Base-by-base conservation (phyloP, 1,140 invertebrate species). In the Pseudobourletiella spinata region DNA sequence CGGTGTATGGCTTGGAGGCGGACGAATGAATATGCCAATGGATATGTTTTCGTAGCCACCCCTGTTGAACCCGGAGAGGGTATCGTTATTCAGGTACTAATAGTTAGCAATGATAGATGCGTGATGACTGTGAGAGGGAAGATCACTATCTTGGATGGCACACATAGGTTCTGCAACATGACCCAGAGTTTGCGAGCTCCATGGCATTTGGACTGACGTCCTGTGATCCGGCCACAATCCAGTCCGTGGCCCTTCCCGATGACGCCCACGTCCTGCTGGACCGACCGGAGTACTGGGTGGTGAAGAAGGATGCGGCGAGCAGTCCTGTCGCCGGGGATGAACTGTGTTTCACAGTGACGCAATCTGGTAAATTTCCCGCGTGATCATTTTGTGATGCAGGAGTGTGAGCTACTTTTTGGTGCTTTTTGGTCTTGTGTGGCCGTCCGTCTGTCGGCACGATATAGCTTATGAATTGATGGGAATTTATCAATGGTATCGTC, bases 271-370 rank as follows among this genome's bases (percentile, higher is more conserved):
- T 88, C 25, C 77, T 98, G 0, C 74, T 98, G 2, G 95, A 98
- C 74, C 79, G 95, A n/a, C 88, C 87, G 0, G 94, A 98, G 72
- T 98, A 98, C 74, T 98, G 94, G 94, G 91, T 97, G 1, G 89
- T 98, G 0, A 87, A 88, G 67, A 89, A 95, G 70, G 91, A 97
- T 73, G 89, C 96, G 1, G 91, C 89, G 0, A 84, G 86, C 28
- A 84, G 81, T 35, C 83, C 92, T 0, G 80, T 88, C 63, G 81
- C 86, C 25, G 91, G 90, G 1, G 94, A 97, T 74, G 90, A 95
- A 74, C 82, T 98, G 3, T 84, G 86, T n/a, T 91, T 96, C 72
- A 87, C 83, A 62, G 80, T 97, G 14, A 87, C 88, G 0, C 77
- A 82, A 59, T 84, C 82, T 65, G 91, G 81, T 80, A 71, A 70